Evolutionary conservation across 2,888 invertebrate genomes (phyloP).

Genomic region (Ctena decussata): DNA sequence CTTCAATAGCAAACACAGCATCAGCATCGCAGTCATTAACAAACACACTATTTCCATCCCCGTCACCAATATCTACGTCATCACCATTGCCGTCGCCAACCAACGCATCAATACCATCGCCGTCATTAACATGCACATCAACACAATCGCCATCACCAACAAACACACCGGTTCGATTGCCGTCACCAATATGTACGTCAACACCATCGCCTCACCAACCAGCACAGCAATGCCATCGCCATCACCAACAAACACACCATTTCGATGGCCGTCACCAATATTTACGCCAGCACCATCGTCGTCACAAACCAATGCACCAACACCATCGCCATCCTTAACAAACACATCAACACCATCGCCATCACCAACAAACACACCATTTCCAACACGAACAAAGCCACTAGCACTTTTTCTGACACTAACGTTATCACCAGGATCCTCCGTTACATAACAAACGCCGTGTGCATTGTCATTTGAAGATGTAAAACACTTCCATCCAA

Average conservation of each 20-base stretch:
- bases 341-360: not conserved
- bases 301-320: not conserved
- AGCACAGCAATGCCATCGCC: no score
- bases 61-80: not conserved
- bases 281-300: not conserved
- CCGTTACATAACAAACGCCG: not conserved
- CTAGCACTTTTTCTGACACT: not conserved
- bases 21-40: no score
- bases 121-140: no score
- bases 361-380: not conserved
- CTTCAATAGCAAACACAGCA: no score
- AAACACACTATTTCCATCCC: not conserved
- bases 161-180: no score
- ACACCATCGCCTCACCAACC: no score
- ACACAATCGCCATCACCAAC: no score
- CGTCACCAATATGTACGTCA: no score
- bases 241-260: no score
- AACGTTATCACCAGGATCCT: not conserved
- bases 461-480: not conserved
- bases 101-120: no score
- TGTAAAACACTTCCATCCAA: not conserved
- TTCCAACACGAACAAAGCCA: not conserved
- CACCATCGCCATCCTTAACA: not conserved
- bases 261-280: no score
- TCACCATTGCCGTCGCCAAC: not conserved